Evolutionary conservation across 23 tunicate species (phyloP).

Genomic region (Diplosoma virens): DNA sequence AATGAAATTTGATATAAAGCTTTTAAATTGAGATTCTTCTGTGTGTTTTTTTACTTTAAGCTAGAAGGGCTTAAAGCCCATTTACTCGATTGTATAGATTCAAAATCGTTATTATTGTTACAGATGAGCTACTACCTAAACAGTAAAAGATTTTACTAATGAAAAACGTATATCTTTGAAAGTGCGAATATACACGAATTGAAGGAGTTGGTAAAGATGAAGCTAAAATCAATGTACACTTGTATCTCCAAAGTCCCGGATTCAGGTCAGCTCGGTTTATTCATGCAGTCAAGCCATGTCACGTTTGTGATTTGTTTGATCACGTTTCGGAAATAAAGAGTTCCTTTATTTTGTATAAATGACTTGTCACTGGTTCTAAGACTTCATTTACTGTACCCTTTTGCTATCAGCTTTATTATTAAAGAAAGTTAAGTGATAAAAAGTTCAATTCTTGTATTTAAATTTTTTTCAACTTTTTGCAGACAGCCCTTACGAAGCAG

Average conservation of each 20-base stretch:
- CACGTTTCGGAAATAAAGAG: conserved; percentile 24
- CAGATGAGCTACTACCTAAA: too few relatives aligned
- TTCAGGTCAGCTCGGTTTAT: conserved; percentile 24
- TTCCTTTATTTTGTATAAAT: not conserved
- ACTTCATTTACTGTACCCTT: not conserved
- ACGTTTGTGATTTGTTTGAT: not conserved
- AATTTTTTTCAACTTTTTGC: not conserved
- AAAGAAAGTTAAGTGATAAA: not conserved
- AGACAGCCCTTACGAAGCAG: conserved; percentile 40
- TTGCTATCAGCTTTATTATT: not conserved
- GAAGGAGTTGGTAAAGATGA: conserved; percentile 38
- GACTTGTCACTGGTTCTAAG: not conserved
- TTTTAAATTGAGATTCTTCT: too few relatives aligned
- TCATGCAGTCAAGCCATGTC: not conserved
- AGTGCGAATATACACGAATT: too few relatives aligned
- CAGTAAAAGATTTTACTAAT: too few relatives aligned
- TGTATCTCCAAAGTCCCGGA: conserved; percentile 32
- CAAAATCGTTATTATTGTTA: too few relatives aligned
- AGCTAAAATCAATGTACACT: conserved; percentile 57
- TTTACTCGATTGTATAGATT: too few relatives aligned
- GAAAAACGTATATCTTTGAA: too few relatives aligned
- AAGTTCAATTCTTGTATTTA: not conserved
- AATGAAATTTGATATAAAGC: too few relatives aligned
- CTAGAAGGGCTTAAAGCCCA: too few relatives aligned
- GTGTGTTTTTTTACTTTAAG: too few relatives aligned